Percentiles rank a stretch among this genome's conserved stretches.
These are phyloP conservation scores for Agonopterix arenella DNA, from an alignment of 2,888 invertebrate genomes.

Conservation along the genomic window DNA sequence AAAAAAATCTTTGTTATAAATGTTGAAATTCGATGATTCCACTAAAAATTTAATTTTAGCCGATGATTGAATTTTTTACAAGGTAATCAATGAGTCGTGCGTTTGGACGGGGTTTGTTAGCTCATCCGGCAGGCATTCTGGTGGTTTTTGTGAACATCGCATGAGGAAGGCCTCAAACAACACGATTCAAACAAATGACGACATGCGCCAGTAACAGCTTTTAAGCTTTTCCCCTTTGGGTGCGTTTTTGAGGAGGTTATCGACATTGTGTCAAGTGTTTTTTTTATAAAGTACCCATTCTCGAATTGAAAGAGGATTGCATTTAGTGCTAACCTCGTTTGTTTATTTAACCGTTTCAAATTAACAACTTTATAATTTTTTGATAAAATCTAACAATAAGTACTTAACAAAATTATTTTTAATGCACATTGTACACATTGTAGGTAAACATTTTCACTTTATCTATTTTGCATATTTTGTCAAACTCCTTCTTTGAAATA, in stretches of 20 bases:
- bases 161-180: slow-evolving; percentile 62
- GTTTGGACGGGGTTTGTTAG: slow-evolving; percentile 66
- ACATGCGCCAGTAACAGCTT: slow-evolving; percentile 28
- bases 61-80: slow-evolving; percentile 69
- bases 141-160: slow-evolving; percentile 65
- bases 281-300: no score
- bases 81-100: slow-evolving; percentile 71
- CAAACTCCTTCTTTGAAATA: no score
- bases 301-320: no score
- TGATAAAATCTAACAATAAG: no score
- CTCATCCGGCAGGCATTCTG: slow-evolving; percentile 71
- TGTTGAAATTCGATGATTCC: slow-evolving; percentile 40
- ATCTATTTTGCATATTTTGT: no score
- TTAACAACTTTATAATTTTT: no score
- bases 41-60: slow-evolving; percentile 56
- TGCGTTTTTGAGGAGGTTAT: background rate
- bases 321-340: no score
- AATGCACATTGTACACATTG: no score
- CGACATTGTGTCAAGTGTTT: background rate
- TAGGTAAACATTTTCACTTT: no score
- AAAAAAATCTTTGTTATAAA: no score
- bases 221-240: slow-evolving; percentile 20
- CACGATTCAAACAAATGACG: slow-evolving; percentile 68
- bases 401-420: no score
- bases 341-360: no score